Evolutionary conservation across 2,797 vertebrate species (phyloP).

Genomic region (Intellagama lesueurii): DNA sequence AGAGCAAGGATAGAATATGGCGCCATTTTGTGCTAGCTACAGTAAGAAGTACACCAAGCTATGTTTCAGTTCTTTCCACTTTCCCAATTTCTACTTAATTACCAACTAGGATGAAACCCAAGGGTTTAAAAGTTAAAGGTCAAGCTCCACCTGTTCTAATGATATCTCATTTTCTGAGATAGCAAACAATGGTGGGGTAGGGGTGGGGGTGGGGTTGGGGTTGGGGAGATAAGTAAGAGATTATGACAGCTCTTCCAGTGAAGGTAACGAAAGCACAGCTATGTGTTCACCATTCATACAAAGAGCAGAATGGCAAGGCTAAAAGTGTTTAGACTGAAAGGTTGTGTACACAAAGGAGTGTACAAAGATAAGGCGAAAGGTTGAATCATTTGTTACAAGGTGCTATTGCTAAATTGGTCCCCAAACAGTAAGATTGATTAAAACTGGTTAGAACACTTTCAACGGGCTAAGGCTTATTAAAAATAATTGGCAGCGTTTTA

Average conservation of each 20-base stretch:
- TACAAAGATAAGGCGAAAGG: constrained; percentile 45
- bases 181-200: constrained; percentile 60
- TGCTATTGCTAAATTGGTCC: background rate
- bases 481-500: constrained; percentile 8
- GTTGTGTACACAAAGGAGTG: constrained; percentile 63
- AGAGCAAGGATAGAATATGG: background rate
- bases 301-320: constrained; percentile 65
- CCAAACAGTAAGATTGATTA: constrained; percentile 5
- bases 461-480: background rate
- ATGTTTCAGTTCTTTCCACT: constrained; percentile 35
- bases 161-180: constrained; percentile 70
- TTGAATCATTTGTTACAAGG: constrained; percentile 43
- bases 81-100: constrained; percentile 63
- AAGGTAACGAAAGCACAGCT: constrained; percentile 68
- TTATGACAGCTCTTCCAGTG: constrained; percentile 70
- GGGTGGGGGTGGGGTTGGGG: constrained; percentile 1
- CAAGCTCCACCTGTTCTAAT: constrained; percentile 72
- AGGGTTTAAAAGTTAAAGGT: constrained; percentile 66
- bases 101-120: constrained; percentile 67
- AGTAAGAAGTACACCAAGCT: constrained; percentile 6
- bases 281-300: constrained; percentile 72
- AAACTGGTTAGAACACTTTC: background rate
- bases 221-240: constrained; percentile 68
- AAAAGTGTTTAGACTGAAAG: constrained; percentile 71
- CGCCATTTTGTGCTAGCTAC: constrained; percentile 3